These are phyloP conservation scores for Aldabrachelys gigantea DNA, from an alignment of 2,113 vertebrate species.

Conservation along the genomic window DNA sequence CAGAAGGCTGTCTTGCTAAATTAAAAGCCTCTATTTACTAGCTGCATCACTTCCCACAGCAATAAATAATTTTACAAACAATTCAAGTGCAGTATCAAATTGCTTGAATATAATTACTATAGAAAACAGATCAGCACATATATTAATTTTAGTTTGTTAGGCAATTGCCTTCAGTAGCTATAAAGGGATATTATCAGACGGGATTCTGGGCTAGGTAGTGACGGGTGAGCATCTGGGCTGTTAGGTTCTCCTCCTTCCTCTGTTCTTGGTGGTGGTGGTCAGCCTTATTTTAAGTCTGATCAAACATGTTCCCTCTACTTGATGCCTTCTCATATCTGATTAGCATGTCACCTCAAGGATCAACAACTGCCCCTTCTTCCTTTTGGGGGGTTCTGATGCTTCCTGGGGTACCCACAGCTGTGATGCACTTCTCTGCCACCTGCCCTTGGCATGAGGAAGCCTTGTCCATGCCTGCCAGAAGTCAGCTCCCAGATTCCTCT, in stretches of 20 bases:
- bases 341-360: background rate
- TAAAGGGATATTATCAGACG: conserved; percentile 8
- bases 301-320: background rate
- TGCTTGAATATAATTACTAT: background rate
- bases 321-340: background rate
- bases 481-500: background rate
- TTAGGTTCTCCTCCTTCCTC: conserved; percentile 1
- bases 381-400: background rate
- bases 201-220: background rate
- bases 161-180: conserved; percentile 30
- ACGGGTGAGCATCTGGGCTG: background rate
- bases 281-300: background rate
- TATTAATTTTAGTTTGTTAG: conserved; percentile 34
- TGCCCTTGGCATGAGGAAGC: background rate
- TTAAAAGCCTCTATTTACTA: conserved; percentile 9
- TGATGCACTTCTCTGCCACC: background rate
- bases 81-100: background rate
- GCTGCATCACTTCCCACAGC: conserved; percentile 8
- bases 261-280: background rate
- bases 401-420: background rate
- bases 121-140: conserved; percentile 1
- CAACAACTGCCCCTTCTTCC: background rate
- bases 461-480: background rate
- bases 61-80: conserved; percentile 39
- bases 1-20: conserved; percentile 23